Evolutionary conservation across 2,797 vertebrate species (phyloP), one percentile per base, ranked within the genome.

Genomic region (Orestias chungarensis): DNA sequence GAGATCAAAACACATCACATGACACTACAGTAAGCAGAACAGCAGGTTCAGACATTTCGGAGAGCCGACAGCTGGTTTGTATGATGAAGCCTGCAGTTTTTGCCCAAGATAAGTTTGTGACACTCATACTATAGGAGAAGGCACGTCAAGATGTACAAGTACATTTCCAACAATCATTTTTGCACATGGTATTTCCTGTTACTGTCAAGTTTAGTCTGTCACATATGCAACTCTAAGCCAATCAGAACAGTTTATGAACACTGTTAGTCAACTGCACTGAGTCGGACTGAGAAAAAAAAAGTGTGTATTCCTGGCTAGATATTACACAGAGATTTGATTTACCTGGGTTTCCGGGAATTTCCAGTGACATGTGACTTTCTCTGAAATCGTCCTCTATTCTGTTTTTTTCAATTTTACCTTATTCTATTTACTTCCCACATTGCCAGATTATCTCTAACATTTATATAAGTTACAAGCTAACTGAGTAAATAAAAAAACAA

Each of bases 121-220:
- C 38, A 0, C 23, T 70, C 14, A 61, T 0, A n/a, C 0, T 50
- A 25, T 14, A 23, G 15, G 1, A 3, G 7, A 14, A 12, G 4
- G 17, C 17, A 23, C 8, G 17, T 50, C 9, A 3, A 23, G 31
- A 1, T 6, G 10, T 1, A 9, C 10, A 1, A 42, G 86, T 85
- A 89, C 83, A 18, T 91, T 91, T 90, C 91, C 86, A 73, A 12
- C 9, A 17, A 1, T 3, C 43, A 20, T 78, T 57, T 76, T 65
- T 20, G 81, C 68, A 81, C n/a, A 11, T 0, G 3, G 44, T 40
- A 54, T 74, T 71, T 68, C 6, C 12, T 35, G 25, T 3, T 0
- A 15, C 1, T 1, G 50, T 4, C 33, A 55, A 29, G 25, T 6
- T 73, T 11, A 9, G 77, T 57, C 7, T 6, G 62, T 64, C 85